phyloP scores from a whole-genome alignment of 2,113 vertebrate species.

The Butastur rufipennis region DNA sequence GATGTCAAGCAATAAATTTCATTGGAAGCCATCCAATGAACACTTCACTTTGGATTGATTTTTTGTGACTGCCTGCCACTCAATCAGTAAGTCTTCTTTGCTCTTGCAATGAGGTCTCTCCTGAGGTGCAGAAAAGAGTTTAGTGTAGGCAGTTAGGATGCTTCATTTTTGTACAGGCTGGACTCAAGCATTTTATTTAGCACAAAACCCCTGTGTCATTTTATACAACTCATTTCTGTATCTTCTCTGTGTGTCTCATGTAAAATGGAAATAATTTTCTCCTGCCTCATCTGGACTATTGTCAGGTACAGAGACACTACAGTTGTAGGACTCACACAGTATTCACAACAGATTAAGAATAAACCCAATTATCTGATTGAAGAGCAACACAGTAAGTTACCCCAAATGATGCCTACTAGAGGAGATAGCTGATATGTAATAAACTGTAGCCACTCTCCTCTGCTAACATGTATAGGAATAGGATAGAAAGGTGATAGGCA shows the following conservation, averaged over 20 bases:
- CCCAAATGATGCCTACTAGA: neutral
- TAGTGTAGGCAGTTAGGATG: neutral
- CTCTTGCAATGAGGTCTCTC: neutral
- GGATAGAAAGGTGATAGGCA: neutral
- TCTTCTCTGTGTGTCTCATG: accelerated
- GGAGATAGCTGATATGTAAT: neutral
- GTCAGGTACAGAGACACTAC: neutral
- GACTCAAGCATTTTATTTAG: neutral
- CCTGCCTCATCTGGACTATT: neutral
- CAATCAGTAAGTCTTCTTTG: neutral
- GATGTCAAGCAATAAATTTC: neutral
- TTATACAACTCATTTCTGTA: neutral
- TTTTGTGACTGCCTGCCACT: neutral
- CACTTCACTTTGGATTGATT: neutral
- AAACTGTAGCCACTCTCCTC: neutral
- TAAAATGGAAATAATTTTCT: neutral
- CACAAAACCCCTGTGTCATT: neutral
- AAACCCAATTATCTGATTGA: neutral
- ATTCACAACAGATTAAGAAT: neutral
- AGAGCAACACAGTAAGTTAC: neutral
- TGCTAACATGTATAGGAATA: too few species aligned
- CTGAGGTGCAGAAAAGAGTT: neutral
- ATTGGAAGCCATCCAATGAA: neutral
- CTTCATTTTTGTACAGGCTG: neutral
- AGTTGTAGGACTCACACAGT: neutral